Evolutionary conservation across 1,140 invertebrate genomes (phyloP), one percentile per base, ranked within the genome.

Genomic region (Agrilus planipennis): DNA sequence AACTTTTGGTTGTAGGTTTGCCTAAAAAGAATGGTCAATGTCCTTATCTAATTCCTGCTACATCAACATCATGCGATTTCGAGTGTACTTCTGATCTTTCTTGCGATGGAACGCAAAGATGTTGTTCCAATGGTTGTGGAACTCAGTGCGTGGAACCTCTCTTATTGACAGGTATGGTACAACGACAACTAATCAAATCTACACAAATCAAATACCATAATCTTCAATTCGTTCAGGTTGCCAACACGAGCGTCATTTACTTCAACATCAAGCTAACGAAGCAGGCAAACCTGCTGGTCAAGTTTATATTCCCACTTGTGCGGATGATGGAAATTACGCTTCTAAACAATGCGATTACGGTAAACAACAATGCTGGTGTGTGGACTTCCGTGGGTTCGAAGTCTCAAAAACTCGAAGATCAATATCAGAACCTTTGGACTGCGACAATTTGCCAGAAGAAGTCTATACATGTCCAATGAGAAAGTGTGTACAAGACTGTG

Each of bases 311-410:
- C 89, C 89, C 0, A 70, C 77, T 21, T 94, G 89, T 61, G 74
- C 77, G 41, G 60, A 65, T 1, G 76, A 81, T 34, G 89, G 89
- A 4, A 72, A 72, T 14, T 94, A 82, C 62, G 72, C 80, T 36
- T 60, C 71, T 2, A 76, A 86, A 4, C 89, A 93, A 52, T 94
- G 89, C 56, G 75, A 84, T 54, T 70, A 73, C 0, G 71, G 75
- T 4, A 73, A 73, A 20, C 77, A 77, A 5, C 71, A 79, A 47
- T 94, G 89, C 57, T 92, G 89, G 89, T 93, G 89, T 63, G 87
- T 91, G 0, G 87, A 92, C 50, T 67, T 75, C 22, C 75, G 81
- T 49, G 89, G 89, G 0, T 79, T 82, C 30, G 86, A 89, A 61
- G 63, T 84, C n/a, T 69, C 76, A 4, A 68, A 76, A 20, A 77